Evolutionary conservation across 2,888 invertebrate genomes (phyloP), one percentile per base, ranked within the genome.

Genomic region (Galerucella calmariensis): DNA sequence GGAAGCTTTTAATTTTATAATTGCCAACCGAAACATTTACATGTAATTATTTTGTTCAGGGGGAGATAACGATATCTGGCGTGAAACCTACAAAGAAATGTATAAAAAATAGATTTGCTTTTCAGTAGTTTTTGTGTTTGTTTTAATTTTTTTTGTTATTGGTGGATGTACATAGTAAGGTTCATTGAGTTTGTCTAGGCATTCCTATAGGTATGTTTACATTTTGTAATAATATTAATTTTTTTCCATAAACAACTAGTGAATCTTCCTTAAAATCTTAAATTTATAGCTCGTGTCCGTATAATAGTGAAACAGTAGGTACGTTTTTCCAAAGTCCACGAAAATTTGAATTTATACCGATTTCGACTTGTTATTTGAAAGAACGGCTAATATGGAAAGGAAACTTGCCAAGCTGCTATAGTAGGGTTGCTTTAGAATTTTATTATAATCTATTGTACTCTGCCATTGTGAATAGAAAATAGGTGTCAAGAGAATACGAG

Each of bases 1-100:
- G 77, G 79, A 79, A 80, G 82, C 81, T 83, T 84, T 84, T 84
- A 84, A 84, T 84, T 84, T 84, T 82, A 82, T 83, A 84, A 84
- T 84, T 82, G 83, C 81, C 79, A 78, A 75, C 81, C 75, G 73
- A 68, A 74, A 72, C 74, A 78, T 78, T 76, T 76, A 76, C 78
- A 78, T 78, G 67, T 62, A 74, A 74, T 76, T 78, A 76, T 76
- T 67, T 63, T n/a, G 73, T 75, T 65, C 35, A 16, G 69, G 76
- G 77, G 78, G 70, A 72, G 58, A 68, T 67, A 68, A 72, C 68
- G 67, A 69, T 63, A 62, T 24, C 61, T n/a, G 61, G 48, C 69
- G 62, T 69, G 69, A 69, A 69, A 27, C 35, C 35, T 35, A 35
- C 59, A 44, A 68, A 68, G 59, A 68, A 68, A 68, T 68, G 59